Conservation (phyloP, 2,113 vertebrate species). For the Eudorcas thomsonii region DNA sequence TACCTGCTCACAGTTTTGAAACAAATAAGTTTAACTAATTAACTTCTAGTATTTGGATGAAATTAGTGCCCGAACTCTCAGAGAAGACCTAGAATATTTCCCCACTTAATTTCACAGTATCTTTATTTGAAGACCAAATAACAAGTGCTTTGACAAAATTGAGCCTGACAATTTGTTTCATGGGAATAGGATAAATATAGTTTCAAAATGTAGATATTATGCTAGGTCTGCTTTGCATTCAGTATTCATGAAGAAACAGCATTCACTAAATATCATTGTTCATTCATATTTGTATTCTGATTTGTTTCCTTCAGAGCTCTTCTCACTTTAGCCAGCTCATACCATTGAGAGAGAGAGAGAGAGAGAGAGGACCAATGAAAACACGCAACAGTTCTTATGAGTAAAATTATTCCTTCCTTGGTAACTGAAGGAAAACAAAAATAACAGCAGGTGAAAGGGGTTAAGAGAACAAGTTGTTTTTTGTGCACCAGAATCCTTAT, state of each 20-base stretch:
- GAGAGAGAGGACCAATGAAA: neutral
- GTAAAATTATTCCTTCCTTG: neutral
- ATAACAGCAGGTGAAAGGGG: neutral
- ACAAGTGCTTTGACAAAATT: neutral
- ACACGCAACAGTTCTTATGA: neutral
- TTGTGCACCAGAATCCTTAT: neutral
- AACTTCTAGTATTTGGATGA: neutral
- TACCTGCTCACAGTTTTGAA: neutral
- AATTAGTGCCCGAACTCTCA: neutral
- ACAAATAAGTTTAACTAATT: conserved; percentile 31
- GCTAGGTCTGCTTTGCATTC: neutral
- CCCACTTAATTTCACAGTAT: neutral
- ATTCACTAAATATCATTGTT: neutral
- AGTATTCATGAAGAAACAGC: neutral
- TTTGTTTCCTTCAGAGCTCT: neutral
- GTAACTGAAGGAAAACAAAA: neutral
- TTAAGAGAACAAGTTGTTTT: neutral
- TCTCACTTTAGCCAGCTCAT: neutral
- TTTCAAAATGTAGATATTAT: neutral
- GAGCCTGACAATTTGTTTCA: neutral
- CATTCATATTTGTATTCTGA: neutral
- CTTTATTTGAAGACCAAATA: conserved; percentile 15
- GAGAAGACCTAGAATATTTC: neutral
- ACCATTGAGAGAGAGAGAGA: neutral
- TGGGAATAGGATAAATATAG: neutral